phyloP scores from a whole-genome alignment of 2,888 invertebrate genomes.

The Nemurella pictetii region DNA sequence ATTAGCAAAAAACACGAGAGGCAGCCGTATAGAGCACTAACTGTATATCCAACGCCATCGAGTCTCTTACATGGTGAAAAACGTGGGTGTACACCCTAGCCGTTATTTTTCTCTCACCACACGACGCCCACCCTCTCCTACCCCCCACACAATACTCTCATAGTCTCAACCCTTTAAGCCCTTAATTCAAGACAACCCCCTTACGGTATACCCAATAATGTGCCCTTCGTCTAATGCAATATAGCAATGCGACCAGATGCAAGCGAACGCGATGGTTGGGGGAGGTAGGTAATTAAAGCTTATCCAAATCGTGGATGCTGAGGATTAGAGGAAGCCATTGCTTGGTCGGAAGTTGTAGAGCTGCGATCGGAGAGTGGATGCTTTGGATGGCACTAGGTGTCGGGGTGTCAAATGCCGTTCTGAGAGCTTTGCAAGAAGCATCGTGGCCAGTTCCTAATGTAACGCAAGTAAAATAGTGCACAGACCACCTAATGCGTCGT shows the following conservation, averaged over 20 bases:
- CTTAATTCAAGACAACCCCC: slow-evolving; percentile 29
- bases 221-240: neutral
- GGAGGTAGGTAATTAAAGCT: neutral
- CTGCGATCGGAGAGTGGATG: neutral
- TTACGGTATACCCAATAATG: slow-evolving; percentile 27
- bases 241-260: neutral
- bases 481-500: no score
- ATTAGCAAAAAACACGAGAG: neutral
- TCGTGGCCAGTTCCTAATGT: neutral
- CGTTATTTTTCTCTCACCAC: slow-evolving; percentile 31
- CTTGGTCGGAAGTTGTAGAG: neutral
- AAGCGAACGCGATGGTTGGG: neutral
- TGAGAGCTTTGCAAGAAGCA: neutral
- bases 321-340: neutral
- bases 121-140: neutral
- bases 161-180: slow-evolving; percentile 26
- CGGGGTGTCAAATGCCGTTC: neutral
- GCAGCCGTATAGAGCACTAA: neutral
- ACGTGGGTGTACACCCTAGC: slow-evolving; percentile 1
- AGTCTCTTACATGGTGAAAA: neutral
- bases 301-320: neutral
- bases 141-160: neutral
- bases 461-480: neutral
- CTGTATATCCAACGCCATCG: neutral
- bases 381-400: neutral